Conservation (phyloP, 2,797 vertebrate species). For the Babyrousa celebensis region DNA sequence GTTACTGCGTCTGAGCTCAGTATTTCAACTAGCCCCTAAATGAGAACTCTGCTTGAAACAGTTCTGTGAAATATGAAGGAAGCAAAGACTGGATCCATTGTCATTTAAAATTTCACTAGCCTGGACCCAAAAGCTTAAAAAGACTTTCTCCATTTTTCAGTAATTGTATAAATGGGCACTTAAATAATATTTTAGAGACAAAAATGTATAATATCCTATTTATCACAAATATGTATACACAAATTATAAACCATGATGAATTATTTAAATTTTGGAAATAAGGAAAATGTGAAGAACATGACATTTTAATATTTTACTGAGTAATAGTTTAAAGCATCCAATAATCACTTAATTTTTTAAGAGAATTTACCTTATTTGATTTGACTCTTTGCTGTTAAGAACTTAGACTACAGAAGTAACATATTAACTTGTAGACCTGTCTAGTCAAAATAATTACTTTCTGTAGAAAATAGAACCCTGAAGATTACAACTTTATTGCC, state of each 20-base stretch:
- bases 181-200: not conserved
- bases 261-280: conserved; percentile 16
- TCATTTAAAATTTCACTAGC: not conserved
- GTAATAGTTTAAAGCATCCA: not conserved
- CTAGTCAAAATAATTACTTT: not conserved
- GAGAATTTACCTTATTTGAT: not conserved
- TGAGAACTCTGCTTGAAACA: not conserved
- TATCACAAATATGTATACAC: not conserved
- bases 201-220: not conserved
- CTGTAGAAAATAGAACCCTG: not conserved
- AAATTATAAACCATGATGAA: not conserved
- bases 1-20: not conserved
- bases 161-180: not conserved
- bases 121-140: not conserved
- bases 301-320: conserved; percentile 2
- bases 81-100: not conserved
- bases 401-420: not conserved
- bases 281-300: not conserved
- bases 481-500: not conserved
- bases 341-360: not conserved
- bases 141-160: not conserved
- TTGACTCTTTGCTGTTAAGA: not conserved
- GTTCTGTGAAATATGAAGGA: not conserved
- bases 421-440: not conserved
- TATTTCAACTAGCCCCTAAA: not conserved